A percentile compares a stretch with the other conserved stretches of the same genome.
Evolutionary conservation across 2,113 vertebrate species (phyloP).

Genomic region (Cyprinodon tularosa): DNA sequence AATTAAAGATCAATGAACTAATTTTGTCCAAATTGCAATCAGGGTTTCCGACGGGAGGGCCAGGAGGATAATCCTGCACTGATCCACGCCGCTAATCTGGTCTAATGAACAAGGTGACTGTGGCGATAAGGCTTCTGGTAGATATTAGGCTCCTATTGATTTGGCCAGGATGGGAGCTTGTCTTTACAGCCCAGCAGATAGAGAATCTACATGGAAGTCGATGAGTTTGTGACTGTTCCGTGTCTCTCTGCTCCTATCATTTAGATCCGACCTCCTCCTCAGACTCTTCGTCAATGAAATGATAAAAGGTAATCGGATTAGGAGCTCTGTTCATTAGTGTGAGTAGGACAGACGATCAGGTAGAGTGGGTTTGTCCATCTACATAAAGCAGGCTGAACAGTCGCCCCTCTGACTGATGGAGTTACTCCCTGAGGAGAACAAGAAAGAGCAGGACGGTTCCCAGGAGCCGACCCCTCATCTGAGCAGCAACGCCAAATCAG

Average conservation of each 20-base stretch:
- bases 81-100: slow-evolving; percentile 61
- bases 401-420: slow-evolving; percentile 37
- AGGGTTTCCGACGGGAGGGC: slow-evolving; percentile 50
- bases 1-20: slow-evolving; percentile 71
- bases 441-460: slow-evolving; percentile 47
- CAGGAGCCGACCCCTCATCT: slow-evolving; percentile 65
- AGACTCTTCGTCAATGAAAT: slow-evolving; percentile 68
- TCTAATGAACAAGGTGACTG: slow-evolving; percentile 77
- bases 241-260: slow-evolving; percentile 20
- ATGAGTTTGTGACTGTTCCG: slow-evolving; percentile 11
- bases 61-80: slow-evolving; percentile 64
- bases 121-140: slow-evolving; percentile 62
- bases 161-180: slow-evolving; percentile 38
- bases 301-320: slow-evolving; percentile 74
- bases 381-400: slow-evolving; percentile 50
- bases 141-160: slow-evolving; percentile 69
- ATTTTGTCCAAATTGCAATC: slow-evolving; percentile 72
- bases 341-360: slow-evolving; percentile 55
- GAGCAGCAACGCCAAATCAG: slow-evolving; percentile 44
- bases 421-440: slow-evolving; percentile 53
- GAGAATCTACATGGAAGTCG: background rate
- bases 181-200: slow-evolving; percentile 34
- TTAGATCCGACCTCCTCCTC: slow-evolving; percentile 31
- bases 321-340: slow-evolving; percentile 68
- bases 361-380: slow-evolving; percentile 45